Evolutionary conservation across 37 sponge, comb jelly and placozoan species (phyloP).

Genomic region (Oscarella lobularis): DNA sequence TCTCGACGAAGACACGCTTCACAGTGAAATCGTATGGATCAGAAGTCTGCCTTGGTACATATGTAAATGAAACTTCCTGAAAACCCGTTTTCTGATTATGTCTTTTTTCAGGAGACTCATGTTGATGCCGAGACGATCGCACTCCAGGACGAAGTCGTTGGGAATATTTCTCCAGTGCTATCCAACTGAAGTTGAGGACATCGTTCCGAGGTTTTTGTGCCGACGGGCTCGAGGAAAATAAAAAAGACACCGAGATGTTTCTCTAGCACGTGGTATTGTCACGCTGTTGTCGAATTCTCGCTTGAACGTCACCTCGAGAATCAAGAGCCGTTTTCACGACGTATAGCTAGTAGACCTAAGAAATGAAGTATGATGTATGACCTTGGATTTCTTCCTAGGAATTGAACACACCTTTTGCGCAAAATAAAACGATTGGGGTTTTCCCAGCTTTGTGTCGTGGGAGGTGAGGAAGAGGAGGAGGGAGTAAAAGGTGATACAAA

Average conservation of each 20-base stretch:
- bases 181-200: constrained; percentile 46
- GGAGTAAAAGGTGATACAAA: background rate
- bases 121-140: constrained; percentile 51
- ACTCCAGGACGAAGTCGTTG: constrained; percentile 25
- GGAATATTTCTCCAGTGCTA: constrained; percentile 94
- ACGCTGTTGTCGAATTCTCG: background rate
- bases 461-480: constrained; percentile 42
- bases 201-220: constrained; percentile 16
- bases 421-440: constrained; percentile 98
- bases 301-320: background rate
- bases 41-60: constrained; percentile 79
- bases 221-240: no score
- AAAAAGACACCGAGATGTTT: background rate
- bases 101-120: constrained; percentile 49
- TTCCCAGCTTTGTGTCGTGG: constrained; percentile 59
- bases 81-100: background rate
- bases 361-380: no score
- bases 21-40: constrained; percentile 51
- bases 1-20: constrained; percentile 14
- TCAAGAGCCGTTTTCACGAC: background rate
- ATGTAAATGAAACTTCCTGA: background rate
- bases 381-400: no score
- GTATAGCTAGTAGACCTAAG: no score
- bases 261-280: constrained; percentile 2
- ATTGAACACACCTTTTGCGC: constrained; percentile 77